phyloP scores from a whole-genome alignment of 2,797 vertebrate species.

The Enteromius thamalakanensis region DNA sequence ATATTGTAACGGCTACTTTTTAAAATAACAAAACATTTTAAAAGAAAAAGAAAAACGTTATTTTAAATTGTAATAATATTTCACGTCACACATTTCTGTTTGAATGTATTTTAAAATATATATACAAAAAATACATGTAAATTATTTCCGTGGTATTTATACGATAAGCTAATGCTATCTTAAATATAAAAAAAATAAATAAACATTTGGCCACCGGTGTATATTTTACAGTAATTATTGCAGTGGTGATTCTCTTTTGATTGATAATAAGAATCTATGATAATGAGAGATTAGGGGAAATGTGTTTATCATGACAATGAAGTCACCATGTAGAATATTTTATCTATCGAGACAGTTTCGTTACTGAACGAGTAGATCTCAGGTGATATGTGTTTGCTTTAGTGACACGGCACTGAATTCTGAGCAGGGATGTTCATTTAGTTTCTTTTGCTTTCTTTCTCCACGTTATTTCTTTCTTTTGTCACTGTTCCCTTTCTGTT shows the following conservation, averaged over 20 bases:
- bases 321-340: no score
- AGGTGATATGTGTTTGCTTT: not conserved
- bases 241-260: not conserved
- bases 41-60: not conserved
- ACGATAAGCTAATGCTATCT: no score
- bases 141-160: no score
- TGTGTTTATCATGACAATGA: not conserved
- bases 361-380: not conserved
- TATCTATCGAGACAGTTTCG: no score
- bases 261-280: not conserved
- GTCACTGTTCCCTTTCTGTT: constrained; percentile 9
- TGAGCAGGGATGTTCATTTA: constrained; percentile 20
- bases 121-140: no score
- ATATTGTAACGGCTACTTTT: not conserved
- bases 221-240: not conserved
- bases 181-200: not conserved
- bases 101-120: not conserved
- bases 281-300: not conserved
- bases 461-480: constrained; percentile 13
- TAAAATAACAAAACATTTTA: not conserved
- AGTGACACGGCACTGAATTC: constrained; percentile 33
- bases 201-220: not conserved
- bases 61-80: not conserved
- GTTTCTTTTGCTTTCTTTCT: constrained; percentile 12
- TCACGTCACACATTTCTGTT: not conserved